Percentiles rank a stretch among this genome's conserved stretches.
These are phyloP conservation scores for Sebastes miniatus DNA, from an alignment of 2,797 vertebrate genomes.

Conservation along the genomic window DNA sequence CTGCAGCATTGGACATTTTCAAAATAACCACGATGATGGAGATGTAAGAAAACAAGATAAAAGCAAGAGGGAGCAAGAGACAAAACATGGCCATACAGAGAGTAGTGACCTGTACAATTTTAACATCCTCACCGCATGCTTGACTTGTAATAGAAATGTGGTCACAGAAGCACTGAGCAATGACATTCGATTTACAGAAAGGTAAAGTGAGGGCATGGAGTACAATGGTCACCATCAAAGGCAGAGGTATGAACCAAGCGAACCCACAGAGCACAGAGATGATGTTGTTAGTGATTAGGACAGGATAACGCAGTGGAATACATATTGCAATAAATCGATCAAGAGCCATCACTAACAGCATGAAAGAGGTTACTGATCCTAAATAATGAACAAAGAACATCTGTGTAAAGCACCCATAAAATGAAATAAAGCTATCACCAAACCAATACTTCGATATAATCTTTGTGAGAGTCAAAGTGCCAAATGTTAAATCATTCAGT, in stretches of 20 bases:
- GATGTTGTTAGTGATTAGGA: constrained; percentile 70
- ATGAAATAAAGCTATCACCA: constrained; percentile 58
- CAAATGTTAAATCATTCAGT: constrained; percentile 74
- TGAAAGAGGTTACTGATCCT: constrained; percentile 71
- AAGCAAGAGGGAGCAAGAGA: constrained; percentile 72
- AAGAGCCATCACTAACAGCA: constrained; percentile 75
- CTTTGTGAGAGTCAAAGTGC: constrained; percentile 76
- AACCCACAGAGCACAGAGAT: constrained; percentile 48
- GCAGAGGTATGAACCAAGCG: constrained; percentile 65
- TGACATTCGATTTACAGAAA: constrained; percentile 78
- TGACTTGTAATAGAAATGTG: constrained; percentile 75
- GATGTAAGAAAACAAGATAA: constrained; percentile 82
- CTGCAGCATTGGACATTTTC: constrained; percentile 62
- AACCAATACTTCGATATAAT: constrained; percentile 77
- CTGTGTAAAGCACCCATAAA: constrained; percentile 72
- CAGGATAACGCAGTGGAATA: constrained; percentile 73
- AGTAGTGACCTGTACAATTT: constrained; percentile 34
- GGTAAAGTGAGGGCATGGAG: constrained; percentile 55
- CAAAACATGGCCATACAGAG: constrained; percentile 72
- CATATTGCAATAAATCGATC: constrained; percentile 79
- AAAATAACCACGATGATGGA: constrained; percentile 66
- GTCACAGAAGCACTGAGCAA: constrained; percentile 82
- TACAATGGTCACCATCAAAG: constrained; percentile 37
- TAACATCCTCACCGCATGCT: constrained; percentile 71
- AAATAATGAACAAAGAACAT: constrained; percentile 80